Evolutionary conservation across 1,140 invertebrate genomes (phyloP).

Genomic region (Notospermus geniculatus): DNA sequence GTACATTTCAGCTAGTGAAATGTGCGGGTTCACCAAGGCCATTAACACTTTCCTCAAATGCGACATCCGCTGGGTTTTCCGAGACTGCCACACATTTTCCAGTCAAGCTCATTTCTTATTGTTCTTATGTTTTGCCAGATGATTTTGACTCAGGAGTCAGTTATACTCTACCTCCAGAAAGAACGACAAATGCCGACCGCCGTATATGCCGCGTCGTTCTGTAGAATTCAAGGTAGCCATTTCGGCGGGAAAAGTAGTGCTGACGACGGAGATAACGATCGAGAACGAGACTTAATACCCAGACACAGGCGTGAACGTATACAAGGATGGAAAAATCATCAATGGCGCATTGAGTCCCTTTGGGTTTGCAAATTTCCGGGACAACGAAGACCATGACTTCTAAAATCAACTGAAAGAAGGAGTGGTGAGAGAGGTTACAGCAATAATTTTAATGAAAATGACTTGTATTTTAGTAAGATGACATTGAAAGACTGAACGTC

Average conservation of each 20-base stretch:
- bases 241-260: conserved; percentile 33
- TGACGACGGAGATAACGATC: conserved; percentile 31
- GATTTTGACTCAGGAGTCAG: neutral
- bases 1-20: too few relatives aligned
- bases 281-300: conserved; percentile 33
- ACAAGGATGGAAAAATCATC: conserved; percentile 23
- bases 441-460: neutral
- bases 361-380: conserved; percentile 20
- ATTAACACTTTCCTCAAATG: too few relatives aligned
- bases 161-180: conserved; percentile 29
- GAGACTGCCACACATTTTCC: too few relatives aligned
- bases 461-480: too few relatives aligned
- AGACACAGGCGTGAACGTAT: conserved; percentile 36
- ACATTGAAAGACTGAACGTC: too few relatives aligned
- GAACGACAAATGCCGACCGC: conserved; percentile 33
- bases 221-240: conserved; percentile 44
- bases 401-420: conserved; percentile 23
- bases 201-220: conserved; percentile 35
- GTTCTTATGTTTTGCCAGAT: too few relatives aligned
- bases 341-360: conserved; percentile 6
- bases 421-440: neutral
- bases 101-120: too few relatives aligned
- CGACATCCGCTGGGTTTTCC: too few relatives aligned
- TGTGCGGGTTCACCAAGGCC: too few relatives aligned
- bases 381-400: conserved; percentile 24